These are phyloP conservation scores for Ecliptopera silaceata DNA, from an alignment of 2,888 invertebrate species.

Conservation along the genomic window DNA sequence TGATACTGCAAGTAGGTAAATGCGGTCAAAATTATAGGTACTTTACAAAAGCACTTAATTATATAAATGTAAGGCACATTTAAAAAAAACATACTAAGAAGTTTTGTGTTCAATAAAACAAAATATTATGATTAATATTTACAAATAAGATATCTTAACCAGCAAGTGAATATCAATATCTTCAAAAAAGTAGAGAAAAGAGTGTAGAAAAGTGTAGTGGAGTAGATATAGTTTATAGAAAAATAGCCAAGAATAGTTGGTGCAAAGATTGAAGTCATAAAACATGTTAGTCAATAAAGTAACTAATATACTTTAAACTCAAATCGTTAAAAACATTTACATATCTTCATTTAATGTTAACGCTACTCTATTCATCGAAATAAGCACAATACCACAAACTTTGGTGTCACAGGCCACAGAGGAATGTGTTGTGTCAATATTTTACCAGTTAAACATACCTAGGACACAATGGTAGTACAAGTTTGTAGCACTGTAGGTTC, in stretches of 20 bases:
- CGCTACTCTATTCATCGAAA: constrained; percentile 14
- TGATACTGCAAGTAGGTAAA: constrained; percentile 24
- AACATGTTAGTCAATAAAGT: constrained; percentile 3
- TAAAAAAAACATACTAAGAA: not conserved
- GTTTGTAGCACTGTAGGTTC: constrained; percentile 1
- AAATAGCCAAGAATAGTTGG: not conserved
- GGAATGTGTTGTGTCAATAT: not conserved
- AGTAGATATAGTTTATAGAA: not conserved
- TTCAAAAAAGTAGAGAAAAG: not conserved
- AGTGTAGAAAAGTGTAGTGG: not conserved
- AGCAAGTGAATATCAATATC: constrained; percentile 6
- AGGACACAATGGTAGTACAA: not conserved
- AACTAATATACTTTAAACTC: not conserved
- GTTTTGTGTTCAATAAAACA: not conserved
- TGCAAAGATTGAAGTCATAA: constrained; percentile 6
- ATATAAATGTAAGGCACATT: constrained; percentile 15
- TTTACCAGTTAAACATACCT: not conserved
- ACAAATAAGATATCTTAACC: constrained; percentile 11
- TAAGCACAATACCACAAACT: constrained; percentile 12
- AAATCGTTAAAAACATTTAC: constrained; percentile 21
- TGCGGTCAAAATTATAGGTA: constrained; percentile 25
- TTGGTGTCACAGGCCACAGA: not conserved
- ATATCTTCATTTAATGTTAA: not conserved
- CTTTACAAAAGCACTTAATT: constrained; percentile 4
- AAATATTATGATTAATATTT: constrained; percentile 10